Percentiles rank a stretch among this genome's conserved stretches.
Conservation (phyloP, 2,797 vertebrate species). For the Orientallactaga sibirica region DNA sequence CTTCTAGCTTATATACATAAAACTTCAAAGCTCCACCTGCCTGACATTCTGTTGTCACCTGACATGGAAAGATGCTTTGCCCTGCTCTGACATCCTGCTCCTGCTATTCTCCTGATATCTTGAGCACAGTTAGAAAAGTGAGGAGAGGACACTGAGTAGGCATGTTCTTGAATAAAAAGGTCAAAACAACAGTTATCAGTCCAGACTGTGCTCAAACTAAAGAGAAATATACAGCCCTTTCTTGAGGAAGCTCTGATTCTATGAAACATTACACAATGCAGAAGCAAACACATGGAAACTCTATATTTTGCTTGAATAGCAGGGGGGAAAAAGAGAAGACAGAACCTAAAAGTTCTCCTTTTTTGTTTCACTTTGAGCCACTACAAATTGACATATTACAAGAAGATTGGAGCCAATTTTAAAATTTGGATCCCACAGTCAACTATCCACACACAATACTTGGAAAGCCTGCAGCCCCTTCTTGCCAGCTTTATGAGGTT, state of each 20-base stretch:
- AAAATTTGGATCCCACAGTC: conserved; percentile 43
- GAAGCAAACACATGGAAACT: background rate
- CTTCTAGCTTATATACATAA: background rate
- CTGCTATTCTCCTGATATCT: background rate
- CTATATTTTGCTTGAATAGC: conserved; percentile 13
- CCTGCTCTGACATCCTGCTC: rapidly evolving
- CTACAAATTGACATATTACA: conserved; percentile 73
- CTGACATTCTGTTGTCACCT: background rate
- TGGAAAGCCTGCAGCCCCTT: conserved; percentile 30
- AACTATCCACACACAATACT: conserved; percentile 9
- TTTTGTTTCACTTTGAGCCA: conserved; percentile 31
- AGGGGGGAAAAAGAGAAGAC: background rate
- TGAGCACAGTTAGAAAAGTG: background rate
- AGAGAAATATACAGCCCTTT: background rate
- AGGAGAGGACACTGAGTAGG: background rate
- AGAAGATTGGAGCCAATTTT: conserved; percentile 64
- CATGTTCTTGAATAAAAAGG: background rate
- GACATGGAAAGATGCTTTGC: background rate
- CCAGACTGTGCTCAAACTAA: background rate
- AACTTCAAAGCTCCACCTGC: background rate
- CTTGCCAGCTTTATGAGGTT: conserved; percentile 65
- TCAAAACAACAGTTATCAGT: background rate
- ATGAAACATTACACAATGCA: background rate
- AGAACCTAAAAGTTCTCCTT: conserved; percentile 24
- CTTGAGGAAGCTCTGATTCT: background rate